phyloP scores from a whole-genome alignment of 2,113 vertebrate species.

The Oplegnathus fasciatus region DNA sequence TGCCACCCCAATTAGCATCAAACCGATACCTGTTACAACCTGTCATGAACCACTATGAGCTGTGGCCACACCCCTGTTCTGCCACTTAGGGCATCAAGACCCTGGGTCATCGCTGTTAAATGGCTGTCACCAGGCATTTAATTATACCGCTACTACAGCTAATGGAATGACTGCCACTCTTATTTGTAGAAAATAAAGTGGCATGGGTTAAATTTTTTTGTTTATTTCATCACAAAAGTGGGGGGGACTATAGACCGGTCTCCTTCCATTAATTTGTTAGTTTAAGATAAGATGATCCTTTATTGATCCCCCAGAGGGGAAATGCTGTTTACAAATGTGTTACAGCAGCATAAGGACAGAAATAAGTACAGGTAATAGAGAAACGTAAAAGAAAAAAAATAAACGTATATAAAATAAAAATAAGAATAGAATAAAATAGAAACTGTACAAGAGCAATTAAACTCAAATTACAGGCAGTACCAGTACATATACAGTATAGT shows the following conservation, averaged over 20 bases:
- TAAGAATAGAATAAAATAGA: no score
- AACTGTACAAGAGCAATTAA: no score
- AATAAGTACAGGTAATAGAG: no score
- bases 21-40: constrained; percentile 63
- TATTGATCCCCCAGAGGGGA: no score
- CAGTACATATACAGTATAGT: no score
- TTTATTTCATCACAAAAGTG: neutral
- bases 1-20: constrained; percentile 73
- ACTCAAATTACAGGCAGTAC: no score
- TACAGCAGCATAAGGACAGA: no score
- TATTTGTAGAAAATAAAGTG: constrained; percentile 43
- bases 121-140: constrained; percentile 63
- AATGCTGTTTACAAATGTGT: no score
- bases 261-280: neutral
- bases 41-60: constrained; percentile 39
- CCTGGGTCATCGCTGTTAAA: constrained; percentile 56
- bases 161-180: constrained; percentile 47
- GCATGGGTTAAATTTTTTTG: neutral
- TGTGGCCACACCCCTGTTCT: constrained; percentile 55
- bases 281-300: no score
- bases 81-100: constrained; percentile 52
- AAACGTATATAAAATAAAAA: no score
- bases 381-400: no score
- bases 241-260: no score
- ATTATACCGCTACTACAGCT: constrained; percentile 56